A percentile compares a stretch with the other conserved stretches of the same genome.
Conservation (phyloP, 1,140 invertebrate species). For the Pollicipes pollicipes region DNA sequence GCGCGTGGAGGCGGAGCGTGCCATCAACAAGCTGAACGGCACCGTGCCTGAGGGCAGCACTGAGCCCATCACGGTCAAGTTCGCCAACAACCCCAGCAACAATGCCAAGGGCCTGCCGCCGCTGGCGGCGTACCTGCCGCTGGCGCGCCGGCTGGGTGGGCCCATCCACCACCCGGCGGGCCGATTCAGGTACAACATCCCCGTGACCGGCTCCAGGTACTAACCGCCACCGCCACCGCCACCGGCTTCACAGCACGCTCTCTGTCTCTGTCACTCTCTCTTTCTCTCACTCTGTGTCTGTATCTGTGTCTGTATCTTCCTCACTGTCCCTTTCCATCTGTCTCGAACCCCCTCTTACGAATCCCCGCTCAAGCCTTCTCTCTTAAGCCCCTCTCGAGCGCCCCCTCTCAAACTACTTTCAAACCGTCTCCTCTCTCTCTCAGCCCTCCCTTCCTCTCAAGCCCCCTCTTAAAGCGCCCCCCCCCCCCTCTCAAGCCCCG, state of each 20-base stretch:
- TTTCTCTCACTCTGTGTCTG: background rate
- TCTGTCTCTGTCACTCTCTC: background rate
- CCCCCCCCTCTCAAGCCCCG: too few species aligned
- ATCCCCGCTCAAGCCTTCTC: too few species aligned
- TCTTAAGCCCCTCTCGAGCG: too few species aligned
- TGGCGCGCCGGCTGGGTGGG: conserved; percentile 61
- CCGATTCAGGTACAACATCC: conserved; percentile 59
- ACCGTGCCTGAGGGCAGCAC: conserved; percentile 87
- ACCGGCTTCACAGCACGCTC: background rate
- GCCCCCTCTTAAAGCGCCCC: too few species aligned
- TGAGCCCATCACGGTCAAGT: conserved; percentile 97
- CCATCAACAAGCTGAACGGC: conserved; percentile 94
- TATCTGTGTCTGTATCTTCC: background rate
- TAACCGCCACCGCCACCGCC: background rate
- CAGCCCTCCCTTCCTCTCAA: too few species aligned
- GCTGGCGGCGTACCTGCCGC: conserved; percentile 76
- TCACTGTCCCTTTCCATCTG: background rate
- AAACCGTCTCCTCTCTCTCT: too few species aligned
- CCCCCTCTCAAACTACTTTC: too few species aligned
- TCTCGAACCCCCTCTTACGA: background rate
- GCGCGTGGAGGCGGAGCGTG: conserved; percentile 86
- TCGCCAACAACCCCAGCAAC: conserved; percentile 96
- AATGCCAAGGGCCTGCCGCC: conserved; percentile 69
- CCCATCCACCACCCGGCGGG: conserved; percentile 82
- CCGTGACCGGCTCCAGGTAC: background rate